A percentile compares a stretch with the other conserved stretches of the same genome.
phyloP scores from a whole-genome alignment of 2,797 vertebrate genomes.

The Sandelia bainsii region DNA sequence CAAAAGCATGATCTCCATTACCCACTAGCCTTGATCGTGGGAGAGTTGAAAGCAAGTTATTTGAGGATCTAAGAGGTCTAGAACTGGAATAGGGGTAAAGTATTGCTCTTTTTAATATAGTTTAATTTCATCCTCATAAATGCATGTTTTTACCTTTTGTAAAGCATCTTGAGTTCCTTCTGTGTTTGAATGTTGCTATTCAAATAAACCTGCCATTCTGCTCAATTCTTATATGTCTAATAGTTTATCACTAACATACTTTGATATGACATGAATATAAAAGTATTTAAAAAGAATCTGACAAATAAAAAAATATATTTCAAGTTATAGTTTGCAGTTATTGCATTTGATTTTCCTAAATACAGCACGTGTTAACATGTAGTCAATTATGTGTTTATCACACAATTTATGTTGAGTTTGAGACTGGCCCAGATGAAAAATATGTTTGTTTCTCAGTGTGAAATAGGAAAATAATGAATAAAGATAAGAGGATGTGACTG shows the following conservation, averaged over 20 bases:
- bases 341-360: not conserved
- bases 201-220: not conserved
- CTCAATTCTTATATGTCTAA: too few relatives aligned
- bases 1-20: too few relatives aligned
- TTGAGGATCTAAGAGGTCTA: too few relatives aligned
- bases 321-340: not conserved
- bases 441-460: constrained; percentile 4
- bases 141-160: not conserved
- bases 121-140: too few relatives aligned
- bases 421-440: not conserved
- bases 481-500: not conserved
- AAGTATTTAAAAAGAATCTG: not conserved
- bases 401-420: not conserved
- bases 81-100: too few relatives aligned
- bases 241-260: not conserved
- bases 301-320: not conserved
- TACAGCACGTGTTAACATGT: not conserved
- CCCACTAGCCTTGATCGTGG: too few relatives aligned
- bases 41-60: too few relatives aligned
- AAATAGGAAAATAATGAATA: not conserved
- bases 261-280: not conserved
- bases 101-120: too few relatives aligned
- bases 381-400: not conserved
- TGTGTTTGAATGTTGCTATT: not conserved
- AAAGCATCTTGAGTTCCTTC: not conserved